These are phyloP conservation scores for Sternarchorhynchus goeldii DNA, from an alignment of 2,797 vertebrate species.

Conservation along the genomic window DNA sequence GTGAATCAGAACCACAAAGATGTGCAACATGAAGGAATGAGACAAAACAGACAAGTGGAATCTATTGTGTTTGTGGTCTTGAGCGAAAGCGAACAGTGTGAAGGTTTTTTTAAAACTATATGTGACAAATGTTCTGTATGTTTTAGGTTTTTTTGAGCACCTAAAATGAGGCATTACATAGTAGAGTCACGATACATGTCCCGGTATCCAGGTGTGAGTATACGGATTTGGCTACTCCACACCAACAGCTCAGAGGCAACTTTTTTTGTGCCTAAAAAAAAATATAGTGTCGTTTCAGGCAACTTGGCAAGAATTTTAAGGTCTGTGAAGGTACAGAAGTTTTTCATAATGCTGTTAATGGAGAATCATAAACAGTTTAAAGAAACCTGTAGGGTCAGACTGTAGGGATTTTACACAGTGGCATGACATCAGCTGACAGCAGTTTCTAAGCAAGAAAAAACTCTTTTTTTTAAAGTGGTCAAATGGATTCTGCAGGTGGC, in stretches of 20 bases:
- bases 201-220: too few species aligned
- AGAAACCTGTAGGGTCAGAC: too few species aligned
- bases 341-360: background rate
- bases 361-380: background rate
- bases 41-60: background rate
- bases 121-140: too few species aligned
- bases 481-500: background rate
- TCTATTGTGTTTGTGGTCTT: background rate
- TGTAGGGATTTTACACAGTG: background rate
- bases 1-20: background rate
- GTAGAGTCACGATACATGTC: too few species aligned
- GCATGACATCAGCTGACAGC: background rate
- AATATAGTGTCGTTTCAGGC: background rate
- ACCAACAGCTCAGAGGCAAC: too few species aligned
- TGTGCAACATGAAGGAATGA: conserved; percentile 1
- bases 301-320: background rate
- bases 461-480: background rate
- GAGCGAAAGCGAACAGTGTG: background rate
- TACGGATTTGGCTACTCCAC: too few species aligned
- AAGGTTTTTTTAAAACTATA: too few species aligned
- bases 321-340: too few species aligned
- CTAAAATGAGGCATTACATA: too few species aligned
- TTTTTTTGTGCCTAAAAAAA: background rate
- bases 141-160: too few species aligned
- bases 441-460: background rate